A percentile compares a stretch with the other conserved stretches of the same genome.
Evolutionary conservation across 2,797 vertebrate species (phyloP).

Genomic region (Phalanger gymnotis): DNA sequence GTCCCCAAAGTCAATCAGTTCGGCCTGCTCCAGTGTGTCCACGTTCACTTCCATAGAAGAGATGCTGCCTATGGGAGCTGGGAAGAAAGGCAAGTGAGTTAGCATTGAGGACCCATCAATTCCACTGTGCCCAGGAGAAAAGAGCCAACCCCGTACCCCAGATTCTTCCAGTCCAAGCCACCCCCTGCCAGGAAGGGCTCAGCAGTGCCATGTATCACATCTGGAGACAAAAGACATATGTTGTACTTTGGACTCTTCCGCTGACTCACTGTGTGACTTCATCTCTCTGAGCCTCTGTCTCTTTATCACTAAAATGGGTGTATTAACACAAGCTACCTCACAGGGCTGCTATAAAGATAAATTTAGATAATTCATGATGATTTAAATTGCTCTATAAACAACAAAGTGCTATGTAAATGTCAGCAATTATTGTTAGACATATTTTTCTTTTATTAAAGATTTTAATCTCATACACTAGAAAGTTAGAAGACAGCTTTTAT

Average conservation of each 20-base stretch:
- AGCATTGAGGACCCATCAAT: background rate
- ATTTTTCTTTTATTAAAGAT: background rate
- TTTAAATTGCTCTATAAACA: background rate
- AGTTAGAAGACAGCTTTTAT: background rate
- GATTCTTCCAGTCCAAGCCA: background rate
- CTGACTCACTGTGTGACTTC: background rate
- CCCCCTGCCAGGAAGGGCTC: background rate
- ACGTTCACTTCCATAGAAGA: slow-evolving; percentile 99
- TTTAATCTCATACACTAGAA: background rate
- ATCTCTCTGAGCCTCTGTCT: background rate
- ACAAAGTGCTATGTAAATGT: background rate
- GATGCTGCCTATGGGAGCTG: slow-evolving; percentile 95
- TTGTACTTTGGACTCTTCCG: background rate
- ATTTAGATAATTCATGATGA: background rate
- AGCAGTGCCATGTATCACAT: background rate
- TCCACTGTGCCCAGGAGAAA: background rate
- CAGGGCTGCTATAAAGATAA: background rate
- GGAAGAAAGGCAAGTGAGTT: slow-evolving; percentile 22
- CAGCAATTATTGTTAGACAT: background rate
- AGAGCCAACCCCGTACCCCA: background rate
- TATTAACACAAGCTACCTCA: background rate
- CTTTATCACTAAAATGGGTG: background rate
- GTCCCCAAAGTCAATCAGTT: slow-evolving; percentile 93
- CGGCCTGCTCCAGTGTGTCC: slow-evolving; percentile 96
- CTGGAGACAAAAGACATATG: background rate